phyloP scores from a whole-genome alignment of 2,113 vertebrate genomes.

The Vulpes lagopus region DNA sequence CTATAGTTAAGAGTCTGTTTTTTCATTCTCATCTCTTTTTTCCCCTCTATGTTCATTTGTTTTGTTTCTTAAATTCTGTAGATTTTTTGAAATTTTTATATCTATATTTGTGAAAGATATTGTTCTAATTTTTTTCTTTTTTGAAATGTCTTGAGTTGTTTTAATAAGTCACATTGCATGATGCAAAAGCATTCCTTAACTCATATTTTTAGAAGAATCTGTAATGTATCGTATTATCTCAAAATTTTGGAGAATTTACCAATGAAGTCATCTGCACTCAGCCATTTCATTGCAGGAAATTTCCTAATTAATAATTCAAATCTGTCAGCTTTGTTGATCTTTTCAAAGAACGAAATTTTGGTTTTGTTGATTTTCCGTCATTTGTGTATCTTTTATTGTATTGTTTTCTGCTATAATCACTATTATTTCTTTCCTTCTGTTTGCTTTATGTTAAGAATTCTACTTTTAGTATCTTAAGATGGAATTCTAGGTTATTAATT shows the following conservation, averaged over 20 bases:
- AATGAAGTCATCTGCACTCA: background rate
- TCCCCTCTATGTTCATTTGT: background rate
- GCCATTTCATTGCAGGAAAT: background rate
- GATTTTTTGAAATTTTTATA: background rate
- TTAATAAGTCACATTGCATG: background rate
- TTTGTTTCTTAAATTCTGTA: background rate
- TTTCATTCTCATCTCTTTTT: background rate
- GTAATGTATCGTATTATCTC: background rate
- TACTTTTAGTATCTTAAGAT: background rate
- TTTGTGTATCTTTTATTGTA: background rate
- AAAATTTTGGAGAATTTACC: background rate
- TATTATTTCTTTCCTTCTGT: background rate
- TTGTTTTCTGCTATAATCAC: background rate
- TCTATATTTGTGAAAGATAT: background rate
- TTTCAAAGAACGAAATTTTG: background rate
- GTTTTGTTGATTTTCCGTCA: background rate
- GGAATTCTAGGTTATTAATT: background rate
- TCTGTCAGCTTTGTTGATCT: background rate
- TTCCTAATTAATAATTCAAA: background rate
- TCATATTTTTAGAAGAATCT: background rate
- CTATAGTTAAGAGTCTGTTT: background rate
- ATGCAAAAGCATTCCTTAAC: background rate
- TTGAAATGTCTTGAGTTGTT: background rate
- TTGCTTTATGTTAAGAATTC: background rate
- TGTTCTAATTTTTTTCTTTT: background rate